Evolutionary conservation across 2,113 vertebrate species (phyloP).

Genomic region (Mesitornis unicolor): DNA sequence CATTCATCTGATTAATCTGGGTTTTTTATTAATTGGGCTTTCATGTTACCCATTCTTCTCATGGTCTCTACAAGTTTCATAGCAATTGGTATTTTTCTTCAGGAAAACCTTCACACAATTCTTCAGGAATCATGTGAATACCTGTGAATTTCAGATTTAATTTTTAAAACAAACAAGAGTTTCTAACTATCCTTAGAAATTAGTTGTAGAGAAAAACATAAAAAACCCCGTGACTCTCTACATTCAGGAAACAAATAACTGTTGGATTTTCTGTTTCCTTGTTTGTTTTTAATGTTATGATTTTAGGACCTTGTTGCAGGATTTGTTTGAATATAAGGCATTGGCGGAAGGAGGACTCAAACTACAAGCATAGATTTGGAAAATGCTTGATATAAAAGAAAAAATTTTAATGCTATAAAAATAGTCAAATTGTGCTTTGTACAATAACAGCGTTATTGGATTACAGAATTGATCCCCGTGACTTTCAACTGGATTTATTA

Average conservation of each 20-base stretch:
- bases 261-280: neutral
- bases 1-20: neutral
- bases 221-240: neutral
- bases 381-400: neutral
- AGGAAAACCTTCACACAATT: neutral
- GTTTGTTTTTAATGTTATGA: neutral
- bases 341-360: neutral
- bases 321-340: neutral
- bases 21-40: neutral
- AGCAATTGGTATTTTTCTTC: neutral
- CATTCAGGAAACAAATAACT: neutral
- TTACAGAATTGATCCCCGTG: neutral
- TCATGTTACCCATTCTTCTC: neutral
- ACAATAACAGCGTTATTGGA: neutral
- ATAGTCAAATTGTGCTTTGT: neutral
- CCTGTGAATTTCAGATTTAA: neutral
- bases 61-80: neutral
- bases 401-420: neutral
- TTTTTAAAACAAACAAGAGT: neutral
- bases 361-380: neutral
- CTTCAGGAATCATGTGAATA: neutral
- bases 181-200: neutral
- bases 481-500: neutral
- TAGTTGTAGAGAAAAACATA: neutral
- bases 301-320: neutral